A percentile compares a stretch with the other conserved stretches of the same genome.
Conservation (phyloP, 2,888 invertebrate genomes). For the Chrysopilus asiliformis region DNA sequence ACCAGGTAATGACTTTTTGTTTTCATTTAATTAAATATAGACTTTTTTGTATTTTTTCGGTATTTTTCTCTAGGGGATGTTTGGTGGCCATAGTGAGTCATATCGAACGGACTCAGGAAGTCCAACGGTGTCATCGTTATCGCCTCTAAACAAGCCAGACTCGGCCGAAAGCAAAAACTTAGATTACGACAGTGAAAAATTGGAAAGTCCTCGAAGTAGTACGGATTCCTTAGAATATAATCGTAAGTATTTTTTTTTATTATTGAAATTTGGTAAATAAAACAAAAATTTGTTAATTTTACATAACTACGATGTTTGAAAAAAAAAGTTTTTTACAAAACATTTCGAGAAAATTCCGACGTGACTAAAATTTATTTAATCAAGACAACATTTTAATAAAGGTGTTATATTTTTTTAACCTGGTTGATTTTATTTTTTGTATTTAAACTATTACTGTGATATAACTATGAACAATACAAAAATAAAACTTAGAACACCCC, state of each 20-base stretch:
- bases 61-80: conserved; percentile 26
- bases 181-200: conserved; percentile 43
- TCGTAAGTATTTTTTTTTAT: conserved; percentile 37
- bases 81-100: conserved; percentile 34
- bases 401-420: too few species aligned
- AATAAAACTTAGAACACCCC: too few species aligned
- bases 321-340: too few species aligned
- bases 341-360: too few species aligned
- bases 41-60: not conserved
- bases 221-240: conserved; percentile 42
- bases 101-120: conserved; percentile 47
- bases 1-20: conserved; percentile 27
- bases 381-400: too few species aligned
- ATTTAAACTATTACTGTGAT: too few species aligned
- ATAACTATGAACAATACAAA: too few species aligned
- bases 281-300: not conserved
- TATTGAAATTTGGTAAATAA: not conserved
- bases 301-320: too few species aligned
- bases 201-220: conserved; percentile 37
- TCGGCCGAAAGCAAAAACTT: conserved; percentile 44
- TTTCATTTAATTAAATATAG: not conserved
- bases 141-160: conserved; percentile 39
- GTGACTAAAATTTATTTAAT: not conserved
- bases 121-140: conserved; percentile 46
- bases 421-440: too few species aligned